Percentiles rank a stretch among this genome's conserved stretches.
These are phyloP conservation scores for Caracal caracal DNA, from an alignment of 2,113 vertebrate genomes.

Conservation along the genomic window DNA sequence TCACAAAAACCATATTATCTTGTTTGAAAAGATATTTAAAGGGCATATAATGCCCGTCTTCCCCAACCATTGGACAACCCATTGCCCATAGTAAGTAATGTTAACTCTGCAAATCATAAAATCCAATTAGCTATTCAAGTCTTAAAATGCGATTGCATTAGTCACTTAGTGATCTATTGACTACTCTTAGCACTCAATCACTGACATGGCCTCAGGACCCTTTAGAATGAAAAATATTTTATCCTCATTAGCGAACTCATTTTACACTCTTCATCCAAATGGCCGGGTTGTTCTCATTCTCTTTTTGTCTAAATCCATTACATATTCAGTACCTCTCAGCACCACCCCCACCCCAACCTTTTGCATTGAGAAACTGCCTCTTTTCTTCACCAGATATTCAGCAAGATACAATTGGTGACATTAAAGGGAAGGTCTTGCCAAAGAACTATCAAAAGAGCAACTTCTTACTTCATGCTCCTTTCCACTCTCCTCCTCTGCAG, in stretches of 20 bases:
- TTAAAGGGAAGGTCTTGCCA: neutral
- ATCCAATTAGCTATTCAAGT: neutral
- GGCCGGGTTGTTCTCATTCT: neutral
- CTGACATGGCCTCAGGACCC: neutral
- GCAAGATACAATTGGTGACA: neutral
- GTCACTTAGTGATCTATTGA: neutral
- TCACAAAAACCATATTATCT: conserved; percentile 24
- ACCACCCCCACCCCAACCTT: fast-evolving
- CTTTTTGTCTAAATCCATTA: neutral
- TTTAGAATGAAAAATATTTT: conserved; percentile 38
- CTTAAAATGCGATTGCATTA: conserved; percentile 35
- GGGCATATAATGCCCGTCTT: neutral
- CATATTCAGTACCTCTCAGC: neutral
- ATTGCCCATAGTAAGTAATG: neutral
- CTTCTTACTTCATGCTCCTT: neutral
- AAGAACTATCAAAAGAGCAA: neutral
- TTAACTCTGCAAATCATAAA: conserved; percentile 23
- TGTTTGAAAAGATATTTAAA: conserved; percentile 29
- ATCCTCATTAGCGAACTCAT: conserved; percentile 5
- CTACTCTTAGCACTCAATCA: neutral
- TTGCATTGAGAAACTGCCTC: neutral
- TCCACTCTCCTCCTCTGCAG: neutral
- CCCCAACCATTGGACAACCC: neutral
- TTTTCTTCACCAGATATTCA: neutral
- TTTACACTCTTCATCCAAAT: neutral